These are phyloP conservation scores for Sylvia borin DNA, from an alignment of 2,797 vertebrate genomes.

Conservation along the genomic window DNA sequence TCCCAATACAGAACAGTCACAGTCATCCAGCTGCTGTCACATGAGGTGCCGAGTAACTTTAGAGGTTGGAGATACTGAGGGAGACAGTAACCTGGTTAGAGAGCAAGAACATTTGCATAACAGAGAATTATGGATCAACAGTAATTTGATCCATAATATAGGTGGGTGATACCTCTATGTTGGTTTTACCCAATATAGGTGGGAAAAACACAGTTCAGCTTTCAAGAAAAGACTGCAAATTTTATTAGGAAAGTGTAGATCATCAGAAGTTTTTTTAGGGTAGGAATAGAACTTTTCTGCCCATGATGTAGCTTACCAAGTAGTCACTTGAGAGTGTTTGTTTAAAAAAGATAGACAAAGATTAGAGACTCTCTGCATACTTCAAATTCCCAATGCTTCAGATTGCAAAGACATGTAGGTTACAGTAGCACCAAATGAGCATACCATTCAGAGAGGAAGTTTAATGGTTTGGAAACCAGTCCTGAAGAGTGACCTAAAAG, in stretches of 20 bases:
- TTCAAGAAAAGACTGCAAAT: background rate
- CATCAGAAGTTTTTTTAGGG: background rate
- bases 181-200: fast-evolving
- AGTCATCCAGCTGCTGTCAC: background rate
- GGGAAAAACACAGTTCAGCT: background rate
- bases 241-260: background rate
- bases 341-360: background rate
- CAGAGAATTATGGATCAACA: background rate
- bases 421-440: background rate
- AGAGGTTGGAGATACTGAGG: background rate
- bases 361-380: background rate
- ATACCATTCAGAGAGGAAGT: background rate
- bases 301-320: background rate
- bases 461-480: background rate
- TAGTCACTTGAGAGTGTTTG: background rate
- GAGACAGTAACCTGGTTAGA: background rate
- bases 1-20: background rate
- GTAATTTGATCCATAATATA: too few relatives aligned
- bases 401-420: background rate
- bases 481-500: background rate
- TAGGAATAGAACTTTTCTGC: background rate
- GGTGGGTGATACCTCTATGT: too few relatives aligned
- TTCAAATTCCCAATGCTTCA: background rate
- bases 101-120: background rate
- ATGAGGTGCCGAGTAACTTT: background rate